phyloP scores from a whole-genome alignment of 23 tunicate species.

The Ciona savignyi region DNA sequence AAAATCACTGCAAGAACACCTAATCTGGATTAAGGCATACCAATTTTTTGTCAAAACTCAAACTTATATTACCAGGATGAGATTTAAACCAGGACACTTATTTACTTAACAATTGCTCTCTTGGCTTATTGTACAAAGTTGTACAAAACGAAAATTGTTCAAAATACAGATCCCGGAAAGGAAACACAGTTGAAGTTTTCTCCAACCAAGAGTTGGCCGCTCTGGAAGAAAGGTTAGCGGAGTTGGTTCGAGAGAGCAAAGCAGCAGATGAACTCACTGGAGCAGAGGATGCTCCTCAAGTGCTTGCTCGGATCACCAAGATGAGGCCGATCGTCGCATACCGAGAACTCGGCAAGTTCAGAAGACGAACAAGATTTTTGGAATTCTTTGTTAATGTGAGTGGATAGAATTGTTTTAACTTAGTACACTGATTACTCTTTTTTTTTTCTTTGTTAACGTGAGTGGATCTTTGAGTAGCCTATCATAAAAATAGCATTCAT shows the following conservation, averaged over 20 bases:
- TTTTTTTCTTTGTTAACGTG: no score
- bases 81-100: no score
- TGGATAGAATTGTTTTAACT: not conserved
- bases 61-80: not conserved
- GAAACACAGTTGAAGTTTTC: constrained; percentile 4
- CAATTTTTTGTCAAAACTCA: no score
- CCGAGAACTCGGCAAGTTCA: constrained; percentile 72
- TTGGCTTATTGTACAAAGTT: no score
- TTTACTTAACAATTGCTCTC: not conserved
- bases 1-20: no score
- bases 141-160: no score
- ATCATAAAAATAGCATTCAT: no score
- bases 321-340: constrained; percentile 63
- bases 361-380: constrained; percentile 61
- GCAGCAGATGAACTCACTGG: constrained; percentile 78
- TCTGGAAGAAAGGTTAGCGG: constrained; percentile 77
- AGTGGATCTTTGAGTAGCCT: no score
- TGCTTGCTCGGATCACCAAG: constrained; percentile 28
- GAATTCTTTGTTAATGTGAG: constrained; percentile 84
- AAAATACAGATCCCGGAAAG: constrained; percentile 11
- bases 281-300: constrained; percentile 53
- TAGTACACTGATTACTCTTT: no score
- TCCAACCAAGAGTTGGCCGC: constrained; percentile 51
- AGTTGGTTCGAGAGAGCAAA: constrained; percentile 35
- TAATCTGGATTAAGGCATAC: no score